Evolutionary conservation across 2,888 invertebrate genomes (phyloP), one percentile per base, ranked within the genome.

Genomic region (Iphiclides podalirius): DNA sequence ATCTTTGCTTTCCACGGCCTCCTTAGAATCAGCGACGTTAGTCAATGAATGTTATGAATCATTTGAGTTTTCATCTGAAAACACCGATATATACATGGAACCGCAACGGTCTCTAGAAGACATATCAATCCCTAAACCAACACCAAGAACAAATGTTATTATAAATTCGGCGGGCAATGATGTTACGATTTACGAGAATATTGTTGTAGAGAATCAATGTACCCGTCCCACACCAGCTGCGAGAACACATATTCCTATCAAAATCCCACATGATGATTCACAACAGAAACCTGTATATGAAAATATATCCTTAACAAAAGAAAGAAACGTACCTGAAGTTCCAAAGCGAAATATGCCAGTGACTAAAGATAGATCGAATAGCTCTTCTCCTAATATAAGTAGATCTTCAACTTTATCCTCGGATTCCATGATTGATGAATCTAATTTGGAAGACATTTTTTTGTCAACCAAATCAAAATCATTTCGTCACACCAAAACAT

Each of bases 11-110:
- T 79, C 82, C 6, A 71, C 70, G 39, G 49, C 59, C 15, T 76
- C 75, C 1, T 54, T 62, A 45, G 79, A 79, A 51, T 85, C 83
- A 9, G 71, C 72, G 28, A 68, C 72, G 54, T 70, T 77, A 38
- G 66, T 83, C 0, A 88, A 88, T 56, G 88, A 87, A 58, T 87
- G 82, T 55, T 88, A 88, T 53, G 88, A 87, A 58, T 72, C 85
- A 1, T 87, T 79, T 54, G 80, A 83, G 39, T 78, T 80, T 60
- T 55, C 65, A 2, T 53, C 42, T 13, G 52, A 53, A 49, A 50
- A 34, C 46, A 37, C 37, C 20, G 37, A 13, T 28, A 33, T n/a
- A 26, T 46, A 12, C 28, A 43, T 14, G 31, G 53, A 41, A 46
- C 52, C 58, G 59, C 46, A 52, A 54, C 49, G 54, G 42, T 12